A percentile compares a stretch with the other conserved stretches of the same genome.
These are phyloP conservation scores for Drosophila ustulata DNA, from an alignment of 2,888 invertebrate species.

Conservation along the genomic window DNA sequence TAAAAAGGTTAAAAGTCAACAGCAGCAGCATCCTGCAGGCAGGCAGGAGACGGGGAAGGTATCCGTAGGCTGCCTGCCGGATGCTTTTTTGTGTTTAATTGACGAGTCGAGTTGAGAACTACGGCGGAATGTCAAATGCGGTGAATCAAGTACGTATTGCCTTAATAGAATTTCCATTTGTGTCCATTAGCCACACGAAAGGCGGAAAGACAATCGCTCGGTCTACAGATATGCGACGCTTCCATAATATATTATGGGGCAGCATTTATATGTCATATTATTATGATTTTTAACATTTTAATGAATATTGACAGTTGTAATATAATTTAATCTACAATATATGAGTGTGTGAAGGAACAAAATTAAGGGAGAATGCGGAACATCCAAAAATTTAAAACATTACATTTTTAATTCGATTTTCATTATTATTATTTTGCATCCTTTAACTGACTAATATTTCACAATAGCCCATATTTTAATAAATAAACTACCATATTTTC, in stretches of 20 bases:
- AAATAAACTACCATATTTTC: no score
- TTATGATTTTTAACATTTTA: conserved; percentile 2
- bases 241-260: conserved; percentile 3
- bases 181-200: conserved; percentile 63
- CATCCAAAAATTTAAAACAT: no score
- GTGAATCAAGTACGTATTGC: conserved; percentile 24
- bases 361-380: background rate
- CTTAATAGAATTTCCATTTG: conserved; percentile 77
- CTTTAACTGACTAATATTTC: no score
- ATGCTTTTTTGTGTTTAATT: conserved; percentile 54
- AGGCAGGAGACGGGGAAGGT: background rate
- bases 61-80: conserved; percentile 17
- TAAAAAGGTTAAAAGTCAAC: conserved; percentile 68
- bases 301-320: conserved; percentile 34
- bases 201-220: conserved; percentile 1
- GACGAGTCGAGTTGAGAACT: conserved; percentile 55
- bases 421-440: no score
- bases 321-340: conserved; percentile 7
- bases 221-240: background rate
- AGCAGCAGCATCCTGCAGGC: background rate
- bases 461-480: no score
- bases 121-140: conserved; percentile 52
- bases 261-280: conserved; percentile 10
- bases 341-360: background rate
- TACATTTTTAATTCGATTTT: no score